Base-by-base conservation (phyloP, 1,140 invertebrate species). In the Plutomurus gul region DNA sequence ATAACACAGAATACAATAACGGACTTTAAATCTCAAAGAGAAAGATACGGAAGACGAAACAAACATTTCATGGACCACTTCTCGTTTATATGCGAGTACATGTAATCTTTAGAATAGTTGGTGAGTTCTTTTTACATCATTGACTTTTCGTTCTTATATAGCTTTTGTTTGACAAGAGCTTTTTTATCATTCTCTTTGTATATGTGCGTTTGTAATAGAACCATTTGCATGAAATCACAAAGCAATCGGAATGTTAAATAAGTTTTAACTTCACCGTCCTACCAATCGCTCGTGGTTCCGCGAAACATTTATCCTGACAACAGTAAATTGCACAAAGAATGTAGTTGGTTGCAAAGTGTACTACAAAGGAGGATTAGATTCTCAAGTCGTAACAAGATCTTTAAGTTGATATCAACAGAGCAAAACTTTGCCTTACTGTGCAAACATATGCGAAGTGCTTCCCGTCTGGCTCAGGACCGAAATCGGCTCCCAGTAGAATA, bases 371-470 rank as follows among this genome's bases (percentile, higher is more conserved):
- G n/a, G n/a, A n/a, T n/a, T n/a, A n/a, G n/a, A n/a, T n/a, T n/a
- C n/a, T n/a, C n/a, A n/a, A n/a, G n/a, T n/a, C n/a, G n/a, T 16
- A 18, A 6, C 2, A 90, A 85, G 94, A 91, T 87, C 96, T 94
- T 40, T 95, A 87, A 60, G n/a, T 36, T 22, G 10, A n/a, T 4
- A 1, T 7, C 3, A 27, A 16, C 5, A 30, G 7, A 56, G 16
- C 78, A 87, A 65, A 65, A n/a, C n/a, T 16, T 33, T 65, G n/a
- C 25, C 91, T 92, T 88, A 96, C 95, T 84, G 93, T 95, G 87
- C 95, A 97, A 84, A 96, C 90, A 49, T 91, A 89, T 20, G 93
- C 90, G 86, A 95, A 96, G 81, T 92, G 56, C 77, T 90, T 88
- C 56, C 90, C 88, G 36, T 84, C 82, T 74, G 89, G 47, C n/a